These are phyloP conservation scores for Porites lobata DNA, from an alignment of 92 coral and sea anemone genomes.

Conservation along the genomic window DNA sequence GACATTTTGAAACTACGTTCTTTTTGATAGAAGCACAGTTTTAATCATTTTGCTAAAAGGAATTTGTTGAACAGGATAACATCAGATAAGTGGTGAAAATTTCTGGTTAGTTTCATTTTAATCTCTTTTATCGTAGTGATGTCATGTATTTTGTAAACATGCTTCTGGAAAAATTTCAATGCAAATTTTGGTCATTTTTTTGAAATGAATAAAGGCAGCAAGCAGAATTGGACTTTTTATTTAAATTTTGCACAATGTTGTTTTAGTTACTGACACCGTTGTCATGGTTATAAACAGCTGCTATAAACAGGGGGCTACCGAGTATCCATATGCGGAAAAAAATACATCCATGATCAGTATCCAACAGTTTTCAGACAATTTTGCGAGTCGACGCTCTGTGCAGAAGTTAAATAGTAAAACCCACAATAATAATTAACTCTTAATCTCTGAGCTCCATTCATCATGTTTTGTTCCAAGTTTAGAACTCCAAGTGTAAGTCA, in stretches of 20 bases:
- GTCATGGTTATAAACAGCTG: slow-evolving; percentile 29
- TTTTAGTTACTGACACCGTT: slow-evolving; percentile 23
- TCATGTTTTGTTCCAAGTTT: no score
- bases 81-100: background rate
- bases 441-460: no score
- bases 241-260: slow-evolving; percentile 10
- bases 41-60: background rate
- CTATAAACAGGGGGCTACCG: background rate
- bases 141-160: slow-evolving; percentile 1
- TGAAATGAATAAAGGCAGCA: slow-evolving; percentile 13
- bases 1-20: background rate
- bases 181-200: slow-evolving; percentile 15
- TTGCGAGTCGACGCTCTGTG: no score
- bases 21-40: background rate
- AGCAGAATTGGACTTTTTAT: slow-evolving; percentile 19
- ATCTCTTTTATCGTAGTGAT: background rate
- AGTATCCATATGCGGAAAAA: no score
- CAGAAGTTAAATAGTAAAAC: no score
- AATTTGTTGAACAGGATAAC: background rate
- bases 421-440: no score
- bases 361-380: no score
- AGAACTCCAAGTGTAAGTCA: background rate
- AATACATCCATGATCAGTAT: no score
- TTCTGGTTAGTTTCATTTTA: background rate
- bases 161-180: background rate